phyloP scores from a whole-genome alignment of 2,888 invertebrate species.

The Acholoe squamosa region DNA sequence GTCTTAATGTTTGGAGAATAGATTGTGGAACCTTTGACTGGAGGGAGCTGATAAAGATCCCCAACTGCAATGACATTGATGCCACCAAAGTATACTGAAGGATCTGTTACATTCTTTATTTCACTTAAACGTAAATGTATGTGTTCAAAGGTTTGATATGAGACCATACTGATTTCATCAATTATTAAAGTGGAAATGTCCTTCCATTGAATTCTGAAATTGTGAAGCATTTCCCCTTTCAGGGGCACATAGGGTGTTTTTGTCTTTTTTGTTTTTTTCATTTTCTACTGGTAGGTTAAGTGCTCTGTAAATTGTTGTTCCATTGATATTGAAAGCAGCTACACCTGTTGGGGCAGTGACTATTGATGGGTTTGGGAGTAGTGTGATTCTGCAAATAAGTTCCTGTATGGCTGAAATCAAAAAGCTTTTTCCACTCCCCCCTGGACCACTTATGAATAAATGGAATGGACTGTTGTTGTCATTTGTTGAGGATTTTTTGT shows the following conservation, averaged over 20 bases:
- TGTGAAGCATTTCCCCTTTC: not conserved
- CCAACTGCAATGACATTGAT: constrained; percentile 30
- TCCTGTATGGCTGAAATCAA: too few relatives aligned
- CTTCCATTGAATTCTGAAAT: not conserved
- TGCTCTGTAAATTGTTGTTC: not conserved
- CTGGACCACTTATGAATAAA: too few relatives aligned
- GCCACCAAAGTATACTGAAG: constrained; percentile 2
- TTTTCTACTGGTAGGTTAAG: not conserved
- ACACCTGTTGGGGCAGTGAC: constrained; percentile 28
- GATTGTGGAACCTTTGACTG: not conserved
- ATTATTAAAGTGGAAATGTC: not conserved
- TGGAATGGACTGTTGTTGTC: too few relatives aligned
- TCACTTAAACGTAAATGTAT: not conserved
- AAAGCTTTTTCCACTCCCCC: too few relatives aligned
- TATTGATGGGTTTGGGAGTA: not conserved
- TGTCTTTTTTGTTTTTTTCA: too few relatives aligned
- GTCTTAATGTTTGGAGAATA: not conserved
- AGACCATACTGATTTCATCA: constrained; percentile 34
- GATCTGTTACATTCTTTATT: not conserved
- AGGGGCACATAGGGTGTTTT: not conserved
- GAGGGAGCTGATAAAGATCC: constrained; percentile 12
- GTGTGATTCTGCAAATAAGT: too few relatives aligned
- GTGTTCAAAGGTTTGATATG: constrained; percentile 3
- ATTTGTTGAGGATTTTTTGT: too few relatives aligned
- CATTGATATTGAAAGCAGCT: constrained; percentile 8